phyloP scores from a whole-genome alignment of 2,797 vertebrate species.

The Myoxocephalus aenaeus region DNA sequence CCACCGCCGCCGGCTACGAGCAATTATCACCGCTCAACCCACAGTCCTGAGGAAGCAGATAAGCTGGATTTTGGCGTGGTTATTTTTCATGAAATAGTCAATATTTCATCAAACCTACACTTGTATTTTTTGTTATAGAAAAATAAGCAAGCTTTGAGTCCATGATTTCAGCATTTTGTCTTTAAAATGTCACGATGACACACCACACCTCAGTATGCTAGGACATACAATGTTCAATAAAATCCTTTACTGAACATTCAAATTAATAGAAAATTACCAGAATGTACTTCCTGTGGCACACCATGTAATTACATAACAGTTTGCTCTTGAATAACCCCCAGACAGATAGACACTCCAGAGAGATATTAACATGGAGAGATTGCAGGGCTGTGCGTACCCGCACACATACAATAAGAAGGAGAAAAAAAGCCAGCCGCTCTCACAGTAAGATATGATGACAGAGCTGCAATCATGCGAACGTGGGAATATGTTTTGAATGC shows the following conservation, averaged over 20 bases:
- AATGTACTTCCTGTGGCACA: constrained; percentile 2
- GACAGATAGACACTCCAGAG: constrained; percentile 6
- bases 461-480: constrained; percentile 62
- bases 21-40: not conserved
- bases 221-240: no score
- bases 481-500: constrained; percentile 74
- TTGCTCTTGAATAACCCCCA: constrained; percentile 27
- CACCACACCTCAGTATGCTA: not conserved
- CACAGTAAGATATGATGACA: constrained; percentile 61
- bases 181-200: not conserved
- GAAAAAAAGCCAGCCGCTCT: constrained; percentile 27
- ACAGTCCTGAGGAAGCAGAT: not conserved
- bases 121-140: not conserved
- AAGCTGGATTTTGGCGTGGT: not conserved
- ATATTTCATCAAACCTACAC: not conserved
- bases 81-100: not conserved
- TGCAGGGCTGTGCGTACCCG: constrained; percentile 13
- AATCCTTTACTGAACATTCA: not conserved
- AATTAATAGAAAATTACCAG: not conserved
- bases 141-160: not conserved
- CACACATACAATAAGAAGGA: constrained; percentile 35
- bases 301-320: constrained; percentile 39
- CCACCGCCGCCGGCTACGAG: not conserved
- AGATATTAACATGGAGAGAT: constrained; percentile 52
- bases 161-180: not conserved